Conservation (phyloP, 2,888 invertebrate species). For the Frankliniella fusca region DNA sequence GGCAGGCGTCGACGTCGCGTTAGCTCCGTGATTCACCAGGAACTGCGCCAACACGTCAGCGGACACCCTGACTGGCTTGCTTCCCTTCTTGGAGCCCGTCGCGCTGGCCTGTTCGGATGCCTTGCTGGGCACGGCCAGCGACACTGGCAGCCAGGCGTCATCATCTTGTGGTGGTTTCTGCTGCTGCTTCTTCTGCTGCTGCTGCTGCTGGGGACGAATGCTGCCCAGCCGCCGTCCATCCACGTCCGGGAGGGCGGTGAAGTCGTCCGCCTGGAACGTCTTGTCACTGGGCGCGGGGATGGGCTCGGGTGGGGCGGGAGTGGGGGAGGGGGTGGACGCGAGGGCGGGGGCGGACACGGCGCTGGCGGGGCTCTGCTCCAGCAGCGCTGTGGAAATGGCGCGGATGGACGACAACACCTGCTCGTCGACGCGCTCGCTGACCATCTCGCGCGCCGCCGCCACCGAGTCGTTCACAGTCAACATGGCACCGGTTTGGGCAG, state of each 20-base stretch:
- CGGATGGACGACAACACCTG: slow-evolving; percentile 16
- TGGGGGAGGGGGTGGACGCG: not conserved
- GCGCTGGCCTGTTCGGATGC: not conserved
- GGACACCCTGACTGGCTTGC: not conserved
- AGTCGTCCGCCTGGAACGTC: not conserved
- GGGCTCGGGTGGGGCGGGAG: not conserved
- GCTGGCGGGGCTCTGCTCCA: not conserved
- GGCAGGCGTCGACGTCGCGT: not conserved
- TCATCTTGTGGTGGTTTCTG: not conserved
- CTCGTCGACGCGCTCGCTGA: not conserved
- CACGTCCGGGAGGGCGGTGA: not conserved
- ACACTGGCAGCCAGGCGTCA: not conserved
- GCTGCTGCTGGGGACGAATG: no score
- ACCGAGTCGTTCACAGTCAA: no score
- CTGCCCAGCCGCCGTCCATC: no score
- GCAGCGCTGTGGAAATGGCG: not conserved
- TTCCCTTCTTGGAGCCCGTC: not conserved
- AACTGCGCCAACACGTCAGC: not conserved
- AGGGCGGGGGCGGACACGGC: not conserved
- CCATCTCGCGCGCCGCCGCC: not conserved
- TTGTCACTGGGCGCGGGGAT: no score
- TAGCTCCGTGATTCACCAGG: not conserved
- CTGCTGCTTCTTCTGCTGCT: not conserved
- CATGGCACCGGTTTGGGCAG: no score
- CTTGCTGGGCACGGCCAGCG: not conserved